Evolutionary conservation across 2,113 vertebrate species (phyloP).

Genomic region (Pelmatolapia mariae): DNA sequence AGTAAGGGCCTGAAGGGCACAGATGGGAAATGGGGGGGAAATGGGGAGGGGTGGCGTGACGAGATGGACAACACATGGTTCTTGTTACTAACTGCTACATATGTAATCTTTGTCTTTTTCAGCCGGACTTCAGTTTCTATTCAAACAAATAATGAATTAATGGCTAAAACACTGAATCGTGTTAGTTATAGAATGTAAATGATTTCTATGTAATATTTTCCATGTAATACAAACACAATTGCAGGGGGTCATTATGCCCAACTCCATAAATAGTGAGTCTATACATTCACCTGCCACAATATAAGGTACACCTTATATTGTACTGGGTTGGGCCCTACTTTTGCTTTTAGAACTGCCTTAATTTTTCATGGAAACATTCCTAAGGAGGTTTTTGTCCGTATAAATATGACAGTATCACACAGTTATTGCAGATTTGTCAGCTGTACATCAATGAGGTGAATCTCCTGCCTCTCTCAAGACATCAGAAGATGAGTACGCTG

Average conservation of each 20-base stretch:
- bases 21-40: conserved; percentile 63
- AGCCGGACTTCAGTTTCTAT: background rate
- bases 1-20: conserved; percentile 62
- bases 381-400: fast-evolving
- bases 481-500: background rate
- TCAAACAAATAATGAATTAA: background rate
- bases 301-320: background rate
- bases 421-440: background rate
- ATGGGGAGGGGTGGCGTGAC: background rate
- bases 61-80: conserved; percentile 67
- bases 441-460: background rate
- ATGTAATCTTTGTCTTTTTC: conserved; percentile 15
- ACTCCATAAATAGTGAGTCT: background rate
- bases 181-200: background rate
- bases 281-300: background rate
- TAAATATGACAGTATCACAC: background rate
- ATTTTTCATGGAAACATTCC: background rate
- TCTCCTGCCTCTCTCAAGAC: background rate
- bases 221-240: background rate
- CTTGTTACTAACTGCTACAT: conserved; percentile 52
- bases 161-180: background rate
- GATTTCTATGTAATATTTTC: background rate
- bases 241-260: background rate
- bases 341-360: background rate
- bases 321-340: background rate